phyloP scores from a whole-genome alignment of 2,797 vertebrate species.

The Malurus leucopterus region DNA sequence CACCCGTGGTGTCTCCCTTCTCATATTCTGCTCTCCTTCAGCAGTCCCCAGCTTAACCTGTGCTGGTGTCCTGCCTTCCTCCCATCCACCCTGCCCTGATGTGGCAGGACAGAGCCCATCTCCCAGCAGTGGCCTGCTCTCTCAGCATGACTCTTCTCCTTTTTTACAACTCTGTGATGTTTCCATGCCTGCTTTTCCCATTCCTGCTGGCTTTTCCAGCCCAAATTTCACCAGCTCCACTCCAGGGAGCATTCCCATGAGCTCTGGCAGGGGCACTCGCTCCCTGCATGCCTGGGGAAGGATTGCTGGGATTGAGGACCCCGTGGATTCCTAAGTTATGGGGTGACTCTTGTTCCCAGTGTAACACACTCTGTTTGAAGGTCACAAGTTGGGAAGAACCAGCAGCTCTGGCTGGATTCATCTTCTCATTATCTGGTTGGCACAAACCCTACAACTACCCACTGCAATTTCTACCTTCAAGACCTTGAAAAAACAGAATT shows the following conservation, averaged over 20 bases:
- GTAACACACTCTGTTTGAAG: neutral
- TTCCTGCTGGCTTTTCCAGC: neutral
- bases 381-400: neutral
- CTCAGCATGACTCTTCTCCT: neutral
- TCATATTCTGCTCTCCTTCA: neutral
- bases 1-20: neutral
- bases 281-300: neutral
- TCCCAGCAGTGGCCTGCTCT: neutral
- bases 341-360: neutral
- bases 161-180: neutral
- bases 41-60: neutral
- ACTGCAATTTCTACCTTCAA: neutral
- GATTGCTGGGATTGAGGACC: neutral
- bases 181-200: constrained; percentile 31
- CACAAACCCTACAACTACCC: neutral
- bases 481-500: constrained; percentile 1
- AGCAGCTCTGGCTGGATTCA: neutral
- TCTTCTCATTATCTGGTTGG: neutral
- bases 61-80: fast-evolving
- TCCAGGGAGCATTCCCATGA: neutral
- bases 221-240: neutral
- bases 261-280: neutral
- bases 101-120: neutral
- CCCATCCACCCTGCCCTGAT: neutral
- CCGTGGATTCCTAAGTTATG: neutral